Evolutionary conservation across 2,888 invertebrate genomes (phyloP).

Genomic region (Mycalesis mineus): DNA sequence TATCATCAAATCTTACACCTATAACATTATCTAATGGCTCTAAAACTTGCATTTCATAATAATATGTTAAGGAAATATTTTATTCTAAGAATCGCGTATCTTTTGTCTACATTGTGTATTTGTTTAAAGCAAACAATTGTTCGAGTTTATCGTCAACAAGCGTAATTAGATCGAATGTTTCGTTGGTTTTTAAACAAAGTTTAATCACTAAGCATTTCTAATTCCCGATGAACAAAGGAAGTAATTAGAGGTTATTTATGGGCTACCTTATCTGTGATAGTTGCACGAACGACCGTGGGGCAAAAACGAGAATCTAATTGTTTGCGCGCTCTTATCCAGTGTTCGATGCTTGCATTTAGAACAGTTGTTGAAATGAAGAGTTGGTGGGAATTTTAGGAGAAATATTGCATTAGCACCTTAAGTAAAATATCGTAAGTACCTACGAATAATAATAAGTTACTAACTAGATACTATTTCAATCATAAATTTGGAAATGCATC

Average conservation of each 20-base stretch:
- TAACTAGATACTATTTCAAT: too few species aligned
- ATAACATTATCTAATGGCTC: too few species aligned
- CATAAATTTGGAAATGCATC: too few species aligned
- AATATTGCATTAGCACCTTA: background rate
- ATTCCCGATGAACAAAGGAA: conserved; percentile 44
- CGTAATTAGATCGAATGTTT: conserved; percentile 22
- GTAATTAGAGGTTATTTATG: conserved; percentile 71
- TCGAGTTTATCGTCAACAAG: conserved; percentile 12
- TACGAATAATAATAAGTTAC: too few species aligned
- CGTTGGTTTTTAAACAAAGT: conserved; percentile 13
- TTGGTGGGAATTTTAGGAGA: background rate
- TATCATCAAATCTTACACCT: too few species aligned
- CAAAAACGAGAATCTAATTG: conserved; percentile 31
- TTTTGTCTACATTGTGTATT: background rate
- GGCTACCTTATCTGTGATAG: conserved; percentile 61
- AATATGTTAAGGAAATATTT: too few species aligned
- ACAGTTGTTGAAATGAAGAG: background rate
- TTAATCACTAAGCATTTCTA: conserved; percentile 28
- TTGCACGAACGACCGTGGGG: conserved; percentile 42
- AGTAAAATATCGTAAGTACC: too few species aligned
- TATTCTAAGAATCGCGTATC: too few species aligned
- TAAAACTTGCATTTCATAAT: too few species aligned
- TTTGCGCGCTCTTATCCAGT: conserved; percentile 26
- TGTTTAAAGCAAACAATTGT: background rate
- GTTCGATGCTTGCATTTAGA: conserved; percentile 19